Evolutionary conservation across 1,140 invertebrate genomes (phyloP).

Genomic region (Andricus grossulariae): DNA sequence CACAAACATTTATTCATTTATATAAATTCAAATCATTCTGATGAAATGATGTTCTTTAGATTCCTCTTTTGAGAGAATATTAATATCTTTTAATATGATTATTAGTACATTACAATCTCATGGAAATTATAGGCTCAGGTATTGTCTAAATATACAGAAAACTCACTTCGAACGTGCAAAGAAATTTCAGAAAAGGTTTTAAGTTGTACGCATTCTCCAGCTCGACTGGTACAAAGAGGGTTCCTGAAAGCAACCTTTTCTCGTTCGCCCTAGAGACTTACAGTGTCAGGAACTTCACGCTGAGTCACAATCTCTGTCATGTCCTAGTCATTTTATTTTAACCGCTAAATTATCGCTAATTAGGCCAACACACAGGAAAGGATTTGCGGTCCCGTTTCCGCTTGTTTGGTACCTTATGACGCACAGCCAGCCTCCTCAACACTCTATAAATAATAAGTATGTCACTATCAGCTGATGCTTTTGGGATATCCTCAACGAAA

Average conservation of each 20-base stretch:
- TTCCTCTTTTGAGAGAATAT: too few relatives aligned
- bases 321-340: constrained; percentile 35
- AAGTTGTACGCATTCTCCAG: background rate
- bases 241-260: constrained; percentile 4
- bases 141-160: background rate
- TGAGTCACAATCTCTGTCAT: constrained; percentile 21
- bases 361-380: constrained; percentile 49
- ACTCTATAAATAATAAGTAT: constrained; percentile 15
- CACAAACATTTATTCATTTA: background rate
- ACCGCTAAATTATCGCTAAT: constrained; percentile 20
- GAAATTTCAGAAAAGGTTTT: background rate
- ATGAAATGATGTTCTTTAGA: background rate
- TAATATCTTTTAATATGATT: too few relatives aligned
- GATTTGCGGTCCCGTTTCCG: constrained; percentile 56
- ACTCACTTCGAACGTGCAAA: background rate
- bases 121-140: background rate
- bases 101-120: too few relatives aligned
- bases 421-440: background rate
- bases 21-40: constrained; percentile 31
- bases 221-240: background rate
- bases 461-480: background rate
- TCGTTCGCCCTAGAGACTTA: background rate
- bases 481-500: too few relatives aligned
- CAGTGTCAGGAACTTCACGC: constrained; percentile 23
- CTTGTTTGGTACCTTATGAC: constrained; percentile 1